Conservation (phyloP, 2,113 vertebrate species). For the Tragelaphus scriptus region DNA sequence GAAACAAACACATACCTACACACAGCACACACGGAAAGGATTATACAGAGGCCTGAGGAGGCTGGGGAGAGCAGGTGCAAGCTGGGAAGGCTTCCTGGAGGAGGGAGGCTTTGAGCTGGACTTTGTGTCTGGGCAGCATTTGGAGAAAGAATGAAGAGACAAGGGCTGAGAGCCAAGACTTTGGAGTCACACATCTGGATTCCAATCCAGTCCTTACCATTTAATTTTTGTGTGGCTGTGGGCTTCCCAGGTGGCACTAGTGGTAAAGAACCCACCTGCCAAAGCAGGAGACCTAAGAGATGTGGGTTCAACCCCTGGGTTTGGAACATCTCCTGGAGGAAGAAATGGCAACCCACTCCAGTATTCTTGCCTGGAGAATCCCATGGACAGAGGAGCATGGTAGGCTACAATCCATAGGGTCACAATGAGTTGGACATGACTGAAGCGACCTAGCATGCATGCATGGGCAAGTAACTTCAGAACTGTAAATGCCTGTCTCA, state of each 20-base stretch:
- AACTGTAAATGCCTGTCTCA: neutral
- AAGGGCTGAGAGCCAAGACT: neutral
- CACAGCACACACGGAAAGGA: neutral
- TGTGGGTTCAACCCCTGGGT: neutral
- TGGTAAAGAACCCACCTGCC: neutral
- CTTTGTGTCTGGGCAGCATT: neutral
- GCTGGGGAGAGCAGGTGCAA: neutral
- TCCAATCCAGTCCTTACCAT: neutral
- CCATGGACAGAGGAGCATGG: neutral
- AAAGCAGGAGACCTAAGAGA: neutral
- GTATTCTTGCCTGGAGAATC: neutral
- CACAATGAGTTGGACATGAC: accelerated
- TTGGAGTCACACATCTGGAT: neutral
- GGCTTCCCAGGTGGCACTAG: neutral
- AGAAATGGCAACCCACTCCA: neutral
- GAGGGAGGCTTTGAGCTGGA: neutral
- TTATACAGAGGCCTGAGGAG: neutral
- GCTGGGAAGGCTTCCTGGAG: neutral
- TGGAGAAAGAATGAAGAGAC: neutral
- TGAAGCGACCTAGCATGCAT: neutral
- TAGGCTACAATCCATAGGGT: neutral
- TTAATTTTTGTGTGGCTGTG: neutral
- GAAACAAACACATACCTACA: accelerated
- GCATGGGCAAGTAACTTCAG: neutral
- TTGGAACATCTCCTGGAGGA: neutral